phyloP scores from a whole-genome alignment of 2,797 vertebrate genomes.

The Gobio occitaniae region DNA sequence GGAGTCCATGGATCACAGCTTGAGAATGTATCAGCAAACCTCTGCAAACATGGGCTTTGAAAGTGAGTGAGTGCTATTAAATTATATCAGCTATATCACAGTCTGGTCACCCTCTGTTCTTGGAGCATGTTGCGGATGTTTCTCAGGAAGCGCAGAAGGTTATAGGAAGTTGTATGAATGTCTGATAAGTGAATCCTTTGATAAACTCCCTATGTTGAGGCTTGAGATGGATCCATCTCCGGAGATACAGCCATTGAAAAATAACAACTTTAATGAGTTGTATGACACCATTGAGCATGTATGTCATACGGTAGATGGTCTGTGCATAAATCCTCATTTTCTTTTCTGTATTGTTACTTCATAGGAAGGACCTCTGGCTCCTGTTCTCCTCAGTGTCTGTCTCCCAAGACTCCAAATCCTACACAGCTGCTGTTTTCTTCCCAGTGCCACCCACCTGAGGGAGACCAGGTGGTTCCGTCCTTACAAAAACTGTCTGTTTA shows the following conservation, averaged over 20 bases:
- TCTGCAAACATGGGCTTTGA: conserved; percentile 70
- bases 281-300: not conserved
- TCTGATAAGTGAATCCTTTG: conserved; percentile 71
- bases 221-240: conserved; percentile 64
- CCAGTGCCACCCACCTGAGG: conserved; percentile 67
- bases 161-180: conserved; percentile 77
- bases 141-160: conserved; percentile 73
- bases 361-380: conserved; percentile 52
- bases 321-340: not conserved
- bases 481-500: conserved; percentile 82
- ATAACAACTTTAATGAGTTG: not conserved
- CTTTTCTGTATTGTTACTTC: conserved; percentile 12
- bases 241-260: conserved; percentile 7
- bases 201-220: conserved; percentile 77
- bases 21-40: conserved; percentile 76
- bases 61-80: conserved; percentile 71
- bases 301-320: not conserved
- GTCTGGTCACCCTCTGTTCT: conserved; percentile 77
- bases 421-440: conserved; percentile 68
- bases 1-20: conserved; percentile 80
- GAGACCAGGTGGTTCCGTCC: conserved; percentile 83
- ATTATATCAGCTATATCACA: conserved; percentile 62
- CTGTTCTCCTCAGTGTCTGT: conserved; percentile 64
- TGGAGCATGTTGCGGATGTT: conserved; percentile 75
- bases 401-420: conserved; percentile 70